Percentiles rank a stretch among this genome's conserved stretches.
Conservation (phyloP, 2,113 vertebrate genomes). For the Prionailurus viverrinus region DNA sequence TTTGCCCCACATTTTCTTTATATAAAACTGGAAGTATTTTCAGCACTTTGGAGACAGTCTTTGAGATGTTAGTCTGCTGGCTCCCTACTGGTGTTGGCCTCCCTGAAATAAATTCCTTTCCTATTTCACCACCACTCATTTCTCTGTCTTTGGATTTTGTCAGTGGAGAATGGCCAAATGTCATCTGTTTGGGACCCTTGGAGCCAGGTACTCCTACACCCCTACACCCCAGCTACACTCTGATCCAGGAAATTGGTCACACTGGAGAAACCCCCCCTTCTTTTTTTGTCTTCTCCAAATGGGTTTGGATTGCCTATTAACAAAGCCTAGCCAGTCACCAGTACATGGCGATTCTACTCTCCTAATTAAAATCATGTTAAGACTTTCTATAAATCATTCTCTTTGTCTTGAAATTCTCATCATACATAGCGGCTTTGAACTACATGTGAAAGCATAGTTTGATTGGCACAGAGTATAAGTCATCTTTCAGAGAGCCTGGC, state of each 20-base stretch:
- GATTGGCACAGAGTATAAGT: not conserved
- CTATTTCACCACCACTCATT: not conserved
- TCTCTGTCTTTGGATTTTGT: not conserved
- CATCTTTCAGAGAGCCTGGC: not conserved
- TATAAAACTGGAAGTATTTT: not conserved
- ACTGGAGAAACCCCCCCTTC: not conserved
- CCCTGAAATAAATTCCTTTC: not conserved
- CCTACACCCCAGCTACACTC: not conserved
- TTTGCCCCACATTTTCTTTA: not conserved
- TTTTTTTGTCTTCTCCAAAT: not conserved
- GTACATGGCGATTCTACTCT: not conserved
- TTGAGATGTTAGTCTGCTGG: not conserved
- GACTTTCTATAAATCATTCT: not conserved
- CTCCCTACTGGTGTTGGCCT: not conserved
- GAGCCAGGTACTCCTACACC: not conserved
- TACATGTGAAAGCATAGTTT: conserved; percentile 61
- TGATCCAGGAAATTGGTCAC: not conserved
- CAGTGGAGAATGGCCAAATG: not conserved
- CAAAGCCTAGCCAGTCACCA: not conserved
- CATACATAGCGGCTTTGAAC: not conserved
- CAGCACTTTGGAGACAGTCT: not conserved
- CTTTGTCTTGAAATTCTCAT: not conserved
- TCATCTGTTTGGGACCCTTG: not conserved
- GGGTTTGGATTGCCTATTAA: not conserved
- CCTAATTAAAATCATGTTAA: conserved; percentile 7